These are phyloP conservation scores for Somateria mollissima DNA, from an alignment of 2,797 vertebrate species.

Conservation along the genomic window DNA sequence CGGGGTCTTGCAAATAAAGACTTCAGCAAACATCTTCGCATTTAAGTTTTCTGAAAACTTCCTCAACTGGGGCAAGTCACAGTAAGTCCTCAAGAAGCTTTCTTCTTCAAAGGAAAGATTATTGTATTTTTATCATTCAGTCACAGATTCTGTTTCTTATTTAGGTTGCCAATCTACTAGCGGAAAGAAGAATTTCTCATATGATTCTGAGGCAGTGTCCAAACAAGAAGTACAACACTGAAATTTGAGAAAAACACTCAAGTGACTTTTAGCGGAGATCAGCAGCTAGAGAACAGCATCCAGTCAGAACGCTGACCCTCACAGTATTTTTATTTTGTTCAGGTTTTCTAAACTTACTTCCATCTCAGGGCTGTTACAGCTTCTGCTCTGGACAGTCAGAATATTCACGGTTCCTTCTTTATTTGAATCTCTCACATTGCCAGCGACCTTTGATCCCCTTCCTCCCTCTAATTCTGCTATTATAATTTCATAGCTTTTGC, in stretches of 20 bases:
- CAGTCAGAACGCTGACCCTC: neutral
- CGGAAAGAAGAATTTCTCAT: neutral
- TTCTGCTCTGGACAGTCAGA: neutral
- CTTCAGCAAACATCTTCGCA: neutral
- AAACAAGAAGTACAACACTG: neutral
- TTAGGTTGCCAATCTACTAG: neutral
- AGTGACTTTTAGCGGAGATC: neutral
- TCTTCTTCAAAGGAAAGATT: neutral
- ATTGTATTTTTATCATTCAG: neutral
- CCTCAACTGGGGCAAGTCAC: neutral
- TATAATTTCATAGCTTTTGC: neutral
- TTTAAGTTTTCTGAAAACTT: neutral
- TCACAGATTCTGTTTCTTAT: neutral
- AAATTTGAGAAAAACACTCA: neutral
- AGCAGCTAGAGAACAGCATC: neutral
- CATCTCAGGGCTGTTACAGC: neutral
- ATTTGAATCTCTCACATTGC: neutral
- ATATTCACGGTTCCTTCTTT: neutral
- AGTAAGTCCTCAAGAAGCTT: neutral
- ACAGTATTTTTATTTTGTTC: neutral
- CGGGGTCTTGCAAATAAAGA: neutral
- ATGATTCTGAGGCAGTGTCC: neutral
- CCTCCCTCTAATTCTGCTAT: neutral
- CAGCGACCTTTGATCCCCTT: neutral
- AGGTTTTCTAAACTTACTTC: neutral